Conservation (phyloP, 2,888 invertebrate genomes). For the Sinopyrophorus schimmeli region DNA sequence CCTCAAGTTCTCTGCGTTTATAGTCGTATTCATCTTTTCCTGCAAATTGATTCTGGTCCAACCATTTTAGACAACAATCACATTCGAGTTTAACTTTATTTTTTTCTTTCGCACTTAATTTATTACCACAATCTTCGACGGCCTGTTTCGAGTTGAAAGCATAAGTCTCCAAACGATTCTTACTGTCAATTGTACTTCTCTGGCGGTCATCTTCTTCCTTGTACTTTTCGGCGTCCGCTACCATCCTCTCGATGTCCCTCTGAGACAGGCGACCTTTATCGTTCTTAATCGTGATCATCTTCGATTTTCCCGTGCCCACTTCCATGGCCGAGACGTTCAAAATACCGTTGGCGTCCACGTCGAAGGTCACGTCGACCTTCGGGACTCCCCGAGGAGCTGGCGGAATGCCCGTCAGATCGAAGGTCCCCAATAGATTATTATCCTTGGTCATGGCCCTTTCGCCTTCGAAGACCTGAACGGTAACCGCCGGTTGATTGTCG, state of each 20-base stretch:
- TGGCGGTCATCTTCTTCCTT: conserved; percentile 74
- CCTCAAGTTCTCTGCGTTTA: conserved; percentile 63
- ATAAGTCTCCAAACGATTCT: conserved; percentile 74
- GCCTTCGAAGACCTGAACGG: conserved; percentile 70
- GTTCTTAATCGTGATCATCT: conserved; percentile 81
- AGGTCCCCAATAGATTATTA: conserved; percentile 57
- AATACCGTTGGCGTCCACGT: conserved; percentile 78
- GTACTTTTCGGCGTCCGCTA: conserved; percentile 73
- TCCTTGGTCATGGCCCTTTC: conserved; percentile 63
- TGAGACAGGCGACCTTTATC: conserved; percentile 81
- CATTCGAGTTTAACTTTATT: conserved; percentile 57
- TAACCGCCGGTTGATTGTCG: conserved; percentile 79
- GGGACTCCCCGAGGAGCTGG: conserved; percentile 60
- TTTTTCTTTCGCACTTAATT: conserved; percentile 60
- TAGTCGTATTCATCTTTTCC: conserved; percentile 68
- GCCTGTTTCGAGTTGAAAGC: conserved; percentile 72
- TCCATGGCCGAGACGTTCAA: conserved; percentile 60
- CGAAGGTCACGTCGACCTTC: conserved; percentile 66
- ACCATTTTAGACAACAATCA: conserved; percentile 68
- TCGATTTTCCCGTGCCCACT: conserved; percentile 64
- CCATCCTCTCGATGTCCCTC: conserved; percentile 80
- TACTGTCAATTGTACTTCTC: conserved; percentile 67
- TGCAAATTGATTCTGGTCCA: conserved; percentile 68
- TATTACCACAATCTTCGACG: conserved; percentile 65
- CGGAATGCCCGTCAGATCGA: conserved; percentile 59